Base-by-base conservation (phyloP, 92 coral and sea anemone species). In the Palythoa grandiflora region DNA sequence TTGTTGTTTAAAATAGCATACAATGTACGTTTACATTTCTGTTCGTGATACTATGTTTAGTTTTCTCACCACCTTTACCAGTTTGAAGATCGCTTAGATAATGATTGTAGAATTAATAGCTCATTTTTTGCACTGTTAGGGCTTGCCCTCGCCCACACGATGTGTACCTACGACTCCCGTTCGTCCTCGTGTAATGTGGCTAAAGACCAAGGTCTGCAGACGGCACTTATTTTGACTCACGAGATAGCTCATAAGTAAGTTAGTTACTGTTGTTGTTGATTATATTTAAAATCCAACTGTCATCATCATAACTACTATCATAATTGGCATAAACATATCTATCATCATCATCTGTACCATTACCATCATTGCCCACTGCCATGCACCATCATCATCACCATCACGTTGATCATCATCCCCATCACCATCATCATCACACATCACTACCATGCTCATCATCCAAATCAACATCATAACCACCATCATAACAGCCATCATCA, bases 161-260 rank as follows among this genome's bases (percentile, higher is more conserved):
- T 75, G 79, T 75, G 79, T 44, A 57, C 47, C 3, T 21, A 63
- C 20, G 70, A 63, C 70, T 20, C 70, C 2, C 35, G 9, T 3
- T 44, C 57, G 5, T 80, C 86, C 6, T 38, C 76, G 10, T 79
- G 68, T 4, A 89, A 87, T 59, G 92, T 89, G 52, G 75, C 77
- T 44, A 38, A 10, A 20, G 90, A 91, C 16, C 74, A 75, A 66
- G 96, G 96, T 15, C 83, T 88, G 16, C 90, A 89, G 47, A 88
- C 96, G 44, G 93, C 94, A 28, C 55, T 79, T 51, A 17, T 65
- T 19, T 57, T 93, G 17, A 92, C 93, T 39, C 96, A 93, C 77
- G 96, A 93, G 75, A 77, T 75, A 21, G 90, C 90, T 60, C 96
- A 93, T 81, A 88, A 89, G 96, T 93, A 79, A 80, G 89, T 44